These are phyloP conservation scores for Chironomus tepperi DNA, from an alignment of 1,140 invertebrate species.

Conservation along the genomic window DNA sequence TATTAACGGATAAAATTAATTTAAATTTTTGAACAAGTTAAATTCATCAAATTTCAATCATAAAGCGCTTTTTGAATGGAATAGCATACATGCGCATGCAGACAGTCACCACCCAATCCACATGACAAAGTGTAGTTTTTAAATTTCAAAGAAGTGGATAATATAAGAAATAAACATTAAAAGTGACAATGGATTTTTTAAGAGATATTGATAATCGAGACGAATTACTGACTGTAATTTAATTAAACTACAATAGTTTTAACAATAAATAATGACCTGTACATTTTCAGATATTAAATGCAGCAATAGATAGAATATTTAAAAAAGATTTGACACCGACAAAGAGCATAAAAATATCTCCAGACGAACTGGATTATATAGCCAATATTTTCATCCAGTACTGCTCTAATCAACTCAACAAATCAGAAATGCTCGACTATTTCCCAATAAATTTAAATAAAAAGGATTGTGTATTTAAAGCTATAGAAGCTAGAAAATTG, in stretches of 20 bases:
- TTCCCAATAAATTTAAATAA: slow-evolving; percentile 23
- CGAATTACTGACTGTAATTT: not conserved
- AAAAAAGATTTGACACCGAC: not conserved
- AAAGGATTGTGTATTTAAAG: slow-evolving; percentile 25
- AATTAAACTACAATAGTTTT: not conserved
- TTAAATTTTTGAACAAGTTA: no score
- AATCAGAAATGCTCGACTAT: slow-evolving; percentile 25
- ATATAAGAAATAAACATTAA: not conserved
- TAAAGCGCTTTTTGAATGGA: no score
- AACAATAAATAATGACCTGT: not conserved
- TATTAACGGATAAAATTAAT: no score
- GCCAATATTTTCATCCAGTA: slow-evolving; percentile 23
- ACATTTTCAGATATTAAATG: not conserved
- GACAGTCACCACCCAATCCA: no score
- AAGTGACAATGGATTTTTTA: not conserved
- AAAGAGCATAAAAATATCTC: not conserved
- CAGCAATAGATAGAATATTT: not conserved
- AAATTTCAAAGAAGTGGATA: not conserved
- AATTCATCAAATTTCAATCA: no score
- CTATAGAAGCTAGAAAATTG: slow-evolving; percentile 10
- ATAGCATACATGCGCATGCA: no score
- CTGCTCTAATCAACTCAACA: slow-evolving; percentile 12
- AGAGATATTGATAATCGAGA: not conserved
- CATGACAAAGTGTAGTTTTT: no score
- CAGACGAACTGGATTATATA: slow-evolving; percentile 11